Evolutionary conservation across 1,140 invertebrate species (phyloP), one percentile per base, ranked within the genome.

Genomic region (Drosophila seguyi): DNA sequence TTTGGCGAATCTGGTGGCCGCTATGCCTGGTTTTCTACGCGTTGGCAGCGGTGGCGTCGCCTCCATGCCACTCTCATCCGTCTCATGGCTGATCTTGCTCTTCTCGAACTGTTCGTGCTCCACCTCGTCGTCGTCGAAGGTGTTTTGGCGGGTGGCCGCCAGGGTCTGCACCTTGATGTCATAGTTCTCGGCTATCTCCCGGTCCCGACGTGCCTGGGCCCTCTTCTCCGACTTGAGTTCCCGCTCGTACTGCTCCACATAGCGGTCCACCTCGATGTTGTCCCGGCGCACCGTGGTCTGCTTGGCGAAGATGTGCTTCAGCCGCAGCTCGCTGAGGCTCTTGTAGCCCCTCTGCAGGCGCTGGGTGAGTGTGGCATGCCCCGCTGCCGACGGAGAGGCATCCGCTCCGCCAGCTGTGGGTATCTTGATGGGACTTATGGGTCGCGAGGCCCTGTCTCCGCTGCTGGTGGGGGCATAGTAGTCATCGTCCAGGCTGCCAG

Each of bases 221-320:
- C 48, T 45, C 14, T 82, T 71, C 57, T 91, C 86, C 0, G 66
- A 50, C 1, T 58, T 60, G 7, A 80, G 75, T 6, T 92, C 91
- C n/a, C 76, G 68, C 63, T 92, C 84, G 7, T 84, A 92, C 18
- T 88, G 84, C 29, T 77, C 61, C 52, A 90, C 82, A 59, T 92
- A 92, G 38, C 71, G 82, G 34, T 84, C 72, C 27, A 92, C 82
- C 52, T 91, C 77, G 47, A 92, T 92, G 31, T 52, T 57, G 36
- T 91, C 90, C 25, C 66, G 65, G 1, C 84, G 60, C 5, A 92
- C 59, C 0, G 73, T 79, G 6, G 80, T 91, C 39, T 91, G 81
- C 38, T 81, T 92, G 48, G 87, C 87, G 14, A 92, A 92, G 27
- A 92, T 52, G 68, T 92, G 81, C 48, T 84, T 92, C 18, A 92